These are phyloP conservation scores for Oryzias javanicus DNA, from an alignment of 2,113 vertebrate species.

Conservation along the genomic window DNA sequence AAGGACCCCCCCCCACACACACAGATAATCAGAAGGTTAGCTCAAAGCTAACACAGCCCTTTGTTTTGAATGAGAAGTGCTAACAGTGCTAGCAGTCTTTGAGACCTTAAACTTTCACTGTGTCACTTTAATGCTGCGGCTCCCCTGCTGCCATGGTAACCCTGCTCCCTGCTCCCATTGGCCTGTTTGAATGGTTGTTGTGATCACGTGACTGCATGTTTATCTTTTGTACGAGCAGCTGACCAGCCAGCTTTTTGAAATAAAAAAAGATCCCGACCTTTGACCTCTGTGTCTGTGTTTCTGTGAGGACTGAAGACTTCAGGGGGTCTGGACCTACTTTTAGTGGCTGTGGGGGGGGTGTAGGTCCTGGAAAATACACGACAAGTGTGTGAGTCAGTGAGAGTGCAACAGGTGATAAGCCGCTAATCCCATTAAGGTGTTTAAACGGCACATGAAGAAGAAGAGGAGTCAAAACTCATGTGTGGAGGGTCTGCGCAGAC, in stretches of 20 bases:
- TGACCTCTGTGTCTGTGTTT: slow-evolving; percentile 25
- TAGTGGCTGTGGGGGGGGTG: too few relatives aligned
- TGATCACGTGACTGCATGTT: slow-evolving; percentile 43
- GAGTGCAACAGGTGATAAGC: slow-evolving; percentile 41
- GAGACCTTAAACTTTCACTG: slow-evolving; percentile 52
- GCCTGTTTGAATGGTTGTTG: slow-evolving; percentile 27
- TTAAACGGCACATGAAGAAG: slow-evolving; percentile 23
- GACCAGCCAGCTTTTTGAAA: slow-evolving; percentile 48
- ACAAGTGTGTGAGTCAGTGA: slow-evolving; percentile 12
- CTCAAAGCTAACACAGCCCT: slow-evolving; percentile 31
- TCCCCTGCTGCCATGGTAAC: slow-evolving; percentile 23
- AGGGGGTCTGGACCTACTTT: too few relatives aligned
- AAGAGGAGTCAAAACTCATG: slow-evolving; percentile 2
- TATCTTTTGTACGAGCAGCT: slow-evolving; percentile 15
- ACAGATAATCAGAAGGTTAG: slow-evolving; percentile 25
- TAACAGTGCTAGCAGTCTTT: slow-evolving; percentile 53
- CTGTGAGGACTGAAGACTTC: neutral
- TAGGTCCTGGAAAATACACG: too few relatives aligned
- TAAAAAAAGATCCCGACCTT: slow-evolving; percentile 40
- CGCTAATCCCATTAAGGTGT: slow-evolving; percentile 49
- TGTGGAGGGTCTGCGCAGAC: slow-evolving; percentile 6
- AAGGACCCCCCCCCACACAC: slow-evolving; percentile 1
- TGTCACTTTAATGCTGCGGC: slow-evolving; percentile 57
- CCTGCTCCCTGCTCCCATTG: slow-evolving; percentile 31
- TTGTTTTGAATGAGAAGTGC: slow-evolving; percentile 43